Percentiles rank a stretch among this genome's conserved stretches.
phyloP scores from a whole-genome alignment of 2,888 invertebrate genomes.

The Dugesia japonica region DNA sequence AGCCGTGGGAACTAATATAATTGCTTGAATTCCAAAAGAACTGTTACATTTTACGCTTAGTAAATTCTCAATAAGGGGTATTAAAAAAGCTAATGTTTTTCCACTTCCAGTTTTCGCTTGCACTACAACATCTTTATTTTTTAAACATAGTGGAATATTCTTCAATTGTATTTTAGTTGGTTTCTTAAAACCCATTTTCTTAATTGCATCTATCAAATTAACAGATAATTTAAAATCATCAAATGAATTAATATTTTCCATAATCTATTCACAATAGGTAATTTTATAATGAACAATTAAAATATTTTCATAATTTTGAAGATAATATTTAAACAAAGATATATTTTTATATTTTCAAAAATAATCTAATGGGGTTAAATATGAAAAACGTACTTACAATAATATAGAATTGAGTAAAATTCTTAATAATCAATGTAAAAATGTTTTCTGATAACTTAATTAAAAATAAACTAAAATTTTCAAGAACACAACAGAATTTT shows the following conservation, averaged over 20 bases:
- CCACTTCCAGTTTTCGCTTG: slow-evolving; percentile 96
- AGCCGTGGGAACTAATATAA: slow-evolving; percentile 86
- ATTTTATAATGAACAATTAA: too few species aligned
- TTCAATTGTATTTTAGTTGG: background rate
- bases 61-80: slow-evolving; percentile 56
- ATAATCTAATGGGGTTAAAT: too few species aligned
- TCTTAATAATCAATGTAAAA: too few species aligned
- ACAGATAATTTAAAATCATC: background rate
- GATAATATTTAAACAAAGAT: too few species aligned
- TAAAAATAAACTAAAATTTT: too few species aligned
- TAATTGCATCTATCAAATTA: background rate
- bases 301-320: too few species aligned
- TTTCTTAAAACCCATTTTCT: background rate
- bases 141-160: background rate
- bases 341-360: too few species aligned
- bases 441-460: too few species aligned
- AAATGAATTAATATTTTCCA: background rate
- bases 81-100: slow-evolving; percentile 87
- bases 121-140: slow-evolving; percentile 56
- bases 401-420: too few species aligned
- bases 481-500: too few species aligned
- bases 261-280: too few species aligned
- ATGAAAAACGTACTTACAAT: too few species aligned
- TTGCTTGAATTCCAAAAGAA: slow-evolving; percentile 73
- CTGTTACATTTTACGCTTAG: slow-evolving; percentile 52